These are phyloP conservation scores for Ennomos quercinarius DNA, from an alignment of 2,888 invertebrate genomes.

Conservation along the genomic window DNA sequence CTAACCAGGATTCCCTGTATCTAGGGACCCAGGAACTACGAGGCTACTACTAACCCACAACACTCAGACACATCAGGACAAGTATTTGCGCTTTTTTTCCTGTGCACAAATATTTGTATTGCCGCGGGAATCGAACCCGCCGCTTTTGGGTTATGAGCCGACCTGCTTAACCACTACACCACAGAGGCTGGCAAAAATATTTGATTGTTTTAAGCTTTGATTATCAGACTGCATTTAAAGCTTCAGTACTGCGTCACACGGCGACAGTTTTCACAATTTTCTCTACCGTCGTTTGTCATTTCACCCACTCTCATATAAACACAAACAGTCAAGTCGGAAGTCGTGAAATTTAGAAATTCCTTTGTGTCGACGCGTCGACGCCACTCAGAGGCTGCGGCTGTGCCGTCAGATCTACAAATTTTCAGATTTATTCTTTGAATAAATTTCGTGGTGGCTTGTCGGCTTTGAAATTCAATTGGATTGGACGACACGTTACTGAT, in stretches of 20 bases:
- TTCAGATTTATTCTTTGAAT: slow-evolving; percentile 86
- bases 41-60: too few species aligned
- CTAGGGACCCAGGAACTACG: too few species aligned
- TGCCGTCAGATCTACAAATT: slow-evolving; percentile 84
- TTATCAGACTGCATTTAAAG: background rate
- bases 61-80: too few species aligned
- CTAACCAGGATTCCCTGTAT: too few species aligned
- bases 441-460: slow-evolving; percentile 83
- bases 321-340: slow-evolving; percentile 82
- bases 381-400: slow-evolving; percentile 79
- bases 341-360: slow-evolving; percentile 85
- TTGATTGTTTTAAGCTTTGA: too few species aligned
- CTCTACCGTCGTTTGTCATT: slow-evolving; percentile 78
- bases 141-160: too few species aligned
- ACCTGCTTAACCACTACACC: too few species aligned
- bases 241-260: slow-evolving; percentile 16
- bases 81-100: too few species aligned
- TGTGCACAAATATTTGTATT: too few species aligned
- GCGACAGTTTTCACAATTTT: slow-evolving; percentile 48
- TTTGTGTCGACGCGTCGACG: slow-evolving; percentile 81
- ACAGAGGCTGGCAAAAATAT: too few species aligned
- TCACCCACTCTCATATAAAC: slow-evolving; percentile 79
- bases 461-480: slow-evolving; percentile 85
- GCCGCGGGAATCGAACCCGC: too few species aligned
- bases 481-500: slow-evolving; percentile 82